phyloP scores from a whole-genome alignment of 2,888 invertebrate species.

The Synergus umbraculus region DNA sequence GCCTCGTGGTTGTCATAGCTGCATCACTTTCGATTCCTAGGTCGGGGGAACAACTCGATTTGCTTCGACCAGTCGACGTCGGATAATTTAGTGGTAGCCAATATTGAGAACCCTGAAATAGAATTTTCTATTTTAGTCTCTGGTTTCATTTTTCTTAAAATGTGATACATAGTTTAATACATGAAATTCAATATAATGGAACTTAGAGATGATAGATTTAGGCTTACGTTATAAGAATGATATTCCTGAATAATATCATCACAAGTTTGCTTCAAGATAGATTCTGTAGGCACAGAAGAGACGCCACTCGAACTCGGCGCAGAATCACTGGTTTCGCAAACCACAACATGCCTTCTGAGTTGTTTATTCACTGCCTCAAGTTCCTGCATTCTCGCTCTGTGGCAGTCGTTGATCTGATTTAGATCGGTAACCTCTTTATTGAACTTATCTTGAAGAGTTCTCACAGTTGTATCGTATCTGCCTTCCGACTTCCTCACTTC shows the following conservation, averaged over 20 bases:
- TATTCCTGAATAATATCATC: constrained; percentile 72
- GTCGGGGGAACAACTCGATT: constrained; percentile 84
- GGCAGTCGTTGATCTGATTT: constrained; percentile 78
- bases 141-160: too few species aligned
- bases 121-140: constrained; percentile 1
- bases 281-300: constrained; percentile 71
- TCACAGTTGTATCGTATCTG: constrained; percentile 66
- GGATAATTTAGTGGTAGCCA: constrained; percentile 71
- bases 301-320: constrained; percentile 76
- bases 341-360: constrained; percentile 71
- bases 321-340: constrained; percentile 74
- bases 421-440: constrained; percentile 75
- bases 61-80: constrained; percentile 69
- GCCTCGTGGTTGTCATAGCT: constrained; percentile 68
- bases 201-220: constrained; percentile 12
- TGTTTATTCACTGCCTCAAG: constrained; percentile 76
- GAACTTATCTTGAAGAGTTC: constrained; percentile 71
- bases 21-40: constrained; percentile 92
- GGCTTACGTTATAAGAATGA: constrained; percentile 70
- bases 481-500: constrained; percentile 79
- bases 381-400: constrained; percentile 76
- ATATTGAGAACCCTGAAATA: constrained; percentile 67
- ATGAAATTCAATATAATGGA: neutral
- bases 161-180: too few species aligned
- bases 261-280: constrained; percentile 65